Conservation (phyloP, 35 echinoderm and acorn worm species). For the Strongylocentrotus purpuratus region DNA sequence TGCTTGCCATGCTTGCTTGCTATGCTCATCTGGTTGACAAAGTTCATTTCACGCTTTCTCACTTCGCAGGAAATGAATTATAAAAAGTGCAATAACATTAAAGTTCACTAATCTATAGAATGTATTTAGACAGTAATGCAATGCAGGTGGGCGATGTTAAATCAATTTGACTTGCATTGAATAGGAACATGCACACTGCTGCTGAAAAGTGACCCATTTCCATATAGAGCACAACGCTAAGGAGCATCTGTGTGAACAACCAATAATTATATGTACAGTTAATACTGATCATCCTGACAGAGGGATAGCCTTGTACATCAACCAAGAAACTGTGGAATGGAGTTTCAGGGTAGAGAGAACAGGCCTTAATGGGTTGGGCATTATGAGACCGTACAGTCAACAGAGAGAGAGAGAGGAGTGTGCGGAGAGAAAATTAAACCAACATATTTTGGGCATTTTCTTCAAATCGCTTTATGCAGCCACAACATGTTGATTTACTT, state of each 20-base stretch:
- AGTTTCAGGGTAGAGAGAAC: neutral
- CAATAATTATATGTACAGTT: too few species aligned
- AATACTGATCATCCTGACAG: too few species aligned
- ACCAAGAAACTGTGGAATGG: neutral
- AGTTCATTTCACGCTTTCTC: neutral
- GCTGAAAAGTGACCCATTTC: neutral
- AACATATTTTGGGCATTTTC: neutral
- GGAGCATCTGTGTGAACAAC: too few species aligned
- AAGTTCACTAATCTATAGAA: conserved; percentile 19
- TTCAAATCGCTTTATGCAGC: neutral
- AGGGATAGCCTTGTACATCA: neutral
- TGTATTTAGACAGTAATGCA: conserved; percentile 12
- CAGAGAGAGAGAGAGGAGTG: neutral
- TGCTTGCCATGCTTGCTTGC: neutral
- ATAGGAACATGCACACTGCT: neutral
- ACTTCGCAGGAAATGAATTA: neutral
- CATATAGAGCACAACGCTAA: neutral
- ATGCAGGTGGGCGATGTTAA: neutral
- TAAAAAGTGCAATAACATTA: neutral
- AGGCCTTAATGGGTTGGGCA: neutral
- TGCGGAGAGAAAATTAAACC: neutral
- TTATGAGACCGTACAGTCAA: neutral
- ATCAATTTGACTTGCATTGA: neutral
- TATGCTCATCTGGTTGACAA: neutral
- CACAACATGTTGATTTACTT: neutral